Evolutionary conservation across 2,888 invertebrate species (phyloP).

Genomic region (Hanleya hanleyi): DNA sequence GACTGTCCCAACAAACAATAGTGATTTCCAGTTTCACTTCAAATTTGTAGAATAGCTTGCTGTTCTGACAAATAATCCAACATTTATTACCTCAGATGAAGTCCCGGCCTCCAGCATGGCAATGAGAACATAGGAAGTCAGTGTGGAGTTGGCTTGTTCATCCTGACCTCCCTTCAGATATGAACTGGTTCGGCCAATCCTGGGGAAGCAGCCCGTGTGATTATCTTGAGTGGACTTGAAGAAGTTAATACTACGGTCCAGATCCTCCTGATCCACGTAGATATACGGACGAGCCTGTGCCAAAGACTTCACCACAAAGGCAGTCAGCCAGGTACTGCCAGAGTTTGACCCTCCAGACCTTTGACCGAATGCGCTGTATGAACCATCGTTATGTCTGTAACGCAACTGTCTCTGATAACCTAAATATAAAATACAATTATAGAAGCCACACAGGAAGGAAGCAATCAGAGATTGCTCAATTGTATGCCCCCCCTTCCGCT

Average conservation of each 20-base stretch:
- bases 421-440: conserved; percentile 22
- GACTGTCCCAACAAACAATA: no score
- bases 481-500: no score
- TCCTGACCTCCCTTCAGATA: conserved; percentile 43
- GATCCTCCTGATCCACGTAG: conserved; percentile 77
- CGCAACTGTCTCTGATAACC: conserved; percentile 92
- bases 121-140: conserved; percentile 46
- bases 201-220: conserved; percentile 82
- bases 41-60: no score
- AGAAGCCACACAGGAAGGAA: no score
- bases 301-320: conserved; percentile 82
- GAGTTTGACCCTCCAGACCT: background rate
- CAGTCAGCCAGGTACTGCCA: conserved; percentile 77
- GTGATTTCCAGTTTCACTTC: no score
- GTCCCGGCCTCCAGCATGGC: conserved; percentile 46
- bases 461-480: no score
- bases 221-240: conserved; percentile 78
- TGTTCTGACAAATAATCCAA: no score
- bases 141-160: conserved; percentile 18
- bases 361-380: conserved; percentile 55
- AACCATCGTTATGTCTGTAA: conserved; percentile 78
- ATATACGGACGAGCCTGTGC: conserved; percentile 75
- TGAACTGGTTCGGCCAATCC: conserved; percentile 37
- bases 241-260: conserved; percentile 38
- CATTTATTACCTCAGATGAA: background rate